Base-by-base conservation (phyloP, 2,797 vertebrate species). In the Malurus splendens region DNA sequence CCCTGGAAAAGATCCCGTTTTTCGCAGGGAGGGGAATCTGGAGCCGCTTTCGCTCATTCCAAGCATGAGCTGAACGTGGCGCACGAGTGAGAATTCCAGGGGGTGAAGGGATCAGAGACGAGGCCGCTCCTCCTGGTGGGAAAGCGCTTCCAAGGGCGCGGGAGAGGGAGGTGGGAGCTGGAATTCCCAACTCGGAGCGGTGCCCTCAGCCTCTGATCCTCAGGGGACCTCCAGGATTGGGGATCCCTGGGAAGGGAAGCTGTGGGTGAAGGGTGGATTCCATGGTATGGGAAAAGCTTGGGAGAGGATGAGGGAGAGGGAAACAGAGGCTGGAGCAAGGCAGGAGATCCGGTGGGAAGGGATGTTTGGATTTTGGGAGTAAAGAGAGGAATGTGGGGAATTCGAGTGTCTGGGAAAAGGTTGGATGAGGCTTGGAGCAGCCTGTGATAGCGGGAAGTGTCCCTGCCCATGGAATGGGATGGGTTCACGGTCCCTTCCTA, bases 151-250 rank as follows among this genome's bases (percentile, higher is more conserved):
- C 7, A 14, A 45, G 0, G 6, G 79, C 30, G 3, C 1, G 0
- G 68, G 20, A 27, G 55, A 12, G 5, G 70, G 71, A 52, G 36
- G 45, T 19, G 74, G 61, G 60, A 64, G 47, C 7, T 24, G 78
- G 13, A 51, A 28, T 89, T 32, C 33, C 38, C 41, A 47, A 9
- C 41, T 47, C 47, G 10, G 6, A 24, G 25, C 1, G 0, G 3
- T 67, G 73, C 10, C 4, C 2, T 6, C 0, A 0, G 27, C 30
- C 32, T 57, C 41, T 32, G 5, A 0, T 3, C 5, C 45, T 8
- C 13, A 18, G 50, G 15, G 18, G 18, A 18, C 5, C 36, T 6
- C 9, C 10, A 4, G 10, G 38, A 48, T 3, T 0, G 0, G 54
- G 19, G 59, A 39, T n/a, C 16, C n/a, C 30, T 22, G 51, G 56